Evolutionary conservation across 2,888 invertebrate species (phyloP).

Genomic region (Sisyra nigra): DNA sequence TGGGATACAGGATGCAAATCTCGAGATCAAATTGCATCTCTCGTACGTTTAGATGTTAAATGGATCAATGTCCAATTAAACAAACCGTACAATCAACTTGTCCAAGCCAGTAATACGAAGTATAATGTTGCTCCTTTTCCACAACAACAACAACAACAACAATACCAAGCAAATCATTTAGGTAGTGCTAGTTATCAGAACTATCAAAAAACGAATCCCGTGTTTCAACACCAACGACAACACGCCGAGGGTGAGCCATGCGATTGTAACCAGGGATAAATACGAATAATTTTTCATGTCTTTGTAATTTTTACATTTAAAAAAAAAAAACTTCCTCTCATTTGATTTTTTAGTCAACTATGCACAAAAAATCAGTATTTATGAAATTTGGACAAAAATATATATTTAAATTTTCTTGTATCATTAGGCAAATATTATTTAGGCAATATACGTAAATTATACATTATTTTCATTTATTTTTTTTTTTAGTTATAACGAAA

Average conservation of each 20-base stretch:
- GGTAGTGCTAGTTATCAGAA: neutral
- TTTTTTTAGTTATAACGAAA: no score
- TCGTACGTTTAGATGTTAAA: slow-evolving; percentile 3
- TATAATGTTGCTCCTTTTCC: neutral
- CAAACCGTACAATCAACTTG: neutral
- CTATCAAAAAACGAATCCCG: neutral
- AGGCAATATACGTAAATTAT: no score
- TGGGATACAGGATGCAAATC: slow-evolving; percentile 51
- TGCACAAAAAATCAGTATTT: no score
- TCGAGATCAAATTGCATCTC: slow-evolving; percentile 3
- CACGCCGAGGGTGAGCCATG: neutral
- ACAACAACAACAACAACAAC: neutral
- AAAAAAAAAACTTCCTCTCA: no score
- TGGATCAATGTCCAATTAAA: slow-evolving; percentile 5
- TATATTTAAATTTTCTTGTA: no score
- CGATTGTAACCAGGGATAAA: no score
- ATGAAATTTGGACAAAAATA: no score
- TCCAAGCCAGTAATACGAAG: neutral
- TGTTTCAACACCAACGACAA: slow-evolving; percentile 1
- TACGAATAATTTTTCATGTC: no score
- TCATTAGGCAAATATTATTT: no score
- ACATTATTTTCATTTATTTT: no score
- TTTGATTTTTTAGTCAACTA: no score
- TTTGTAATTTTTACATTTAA: no score
- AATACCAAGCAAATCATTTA: neutral